Base-by-base conservation (phyloP, 2,113 vertebrate species). In the Vulpes ferrilata region DNA sequence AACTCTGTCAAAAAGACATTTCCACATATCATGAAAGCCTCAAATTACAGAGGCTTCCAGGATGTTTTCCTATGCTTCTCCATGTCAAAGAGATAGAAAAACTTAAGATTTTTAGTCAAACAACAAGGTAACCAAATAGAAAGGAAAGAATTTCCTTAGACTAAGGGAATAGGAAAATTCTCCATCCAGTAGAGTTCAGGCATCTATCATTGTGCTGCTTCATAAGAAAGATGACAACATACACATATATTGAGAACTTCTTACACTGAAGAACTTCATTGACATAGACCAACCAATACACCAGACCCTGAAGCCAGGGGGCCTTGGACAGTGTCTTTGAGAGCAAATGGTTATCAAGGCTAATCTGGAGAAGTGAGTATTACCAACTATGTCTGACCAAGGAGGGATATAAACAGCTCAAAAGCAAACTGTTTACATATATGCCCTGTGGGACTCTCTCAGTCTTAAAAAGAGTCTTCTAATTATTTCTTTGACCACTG, bases 1-100 rank as follows among this genome's bases (percentile, higher is more conserved):
- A 95, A 19, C 32, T 90, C 73, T 89, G 73, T 74, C 73, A 87
- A 93, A 38, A 89, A 82, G 64, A 84, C 71, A 80, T 92, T 81
- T 62, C 23, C 19, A 43, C 17, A 19, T 43, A 69, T 20, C 76
- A 13, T n/a, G 30, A 79, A 85, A 84, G 15, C 48, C 3, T n/a
- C 67, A 59, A 93, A 69, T 57, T 59, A 35, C 4, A 11, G 81
- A 11, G 81, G 80, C 17, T 73, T 93, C 25, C 27, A 43, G 53
- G 25, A 3, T 17, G 5, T 78, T 67, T 89, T 87, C 65, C 25
- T 71, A 5, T n/a, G 59, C 27, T 4, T 88, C 6, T 57, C 3
- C n/a, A 67, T 12, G 15, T 48, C 79, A 87, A 83, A 4, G 15
- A 71, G 32, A 80, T 4, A 30, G 11, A 48, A 78, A 89, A 95